Evolutionary conservation across 2,113 vertebrate species (phyloP).

Genomic region (Mohoua ochrocephala): DNA sequence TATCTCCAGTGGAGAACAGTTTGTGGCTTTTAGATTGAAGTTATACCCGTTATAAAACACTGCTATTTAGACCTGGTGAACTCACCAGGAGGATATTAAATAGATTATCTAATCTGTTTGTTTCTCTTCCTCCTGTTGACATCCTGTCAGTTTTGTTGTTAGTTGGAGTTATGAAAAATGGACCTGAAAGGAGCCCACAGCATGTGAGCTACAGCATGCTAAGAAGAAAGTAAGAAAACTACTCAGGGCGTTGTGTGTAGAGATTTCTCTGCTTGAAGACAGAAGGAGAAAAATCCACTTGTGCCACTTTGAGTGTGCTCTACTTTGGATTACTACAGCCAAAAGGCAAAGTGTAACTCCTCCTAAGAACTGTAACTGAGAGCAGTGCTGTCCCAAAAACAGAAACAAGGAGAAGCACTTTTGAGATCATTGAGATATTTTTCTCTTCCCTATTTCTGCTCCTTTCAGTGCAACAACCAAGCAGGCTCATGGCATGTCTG

Average conservation of each 20-base stretch:
- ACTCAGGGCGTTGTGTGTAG: not conserved
- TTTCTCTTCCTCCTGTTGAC: conserved; percentile 8
- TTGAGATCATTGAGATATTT: not conserved
- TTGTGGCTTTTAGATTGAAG: not conserved
- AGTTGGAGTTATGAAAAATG: conserved; percentile 26
- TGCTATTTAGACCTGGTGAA: conserved; percentile 2
- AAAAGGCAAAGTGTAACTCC: not conserved
- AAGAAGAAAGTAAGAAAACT: not conserved
- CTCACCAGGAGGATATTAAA: conserved; percentile 29
- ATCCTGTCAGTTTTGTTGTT: conserved; percentile 23
- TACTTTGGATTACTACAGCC: not conserved
- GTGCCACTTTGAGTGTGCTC: not conserved
- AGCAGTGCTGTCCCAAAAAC: not conserved
- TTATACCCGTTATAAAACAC: not conserved
- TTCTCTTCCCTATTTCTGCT: not conserved
- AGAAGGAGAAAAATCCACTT: not conserved
- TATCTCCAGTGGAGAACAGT: not conserved
- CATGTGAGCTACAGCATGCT: not conserved
- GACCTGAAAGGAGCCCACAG: not conserved
- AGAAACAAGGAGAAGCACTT: not conserved
- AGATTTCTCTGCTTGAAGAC: not conserved
- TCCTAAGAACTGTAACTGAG: not conserved
- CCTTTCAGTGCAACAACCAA: not conserved
- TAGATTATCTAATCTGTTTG: conserved; percentile 25
- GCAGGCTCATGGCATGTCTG: not conserved